phyloP scores from a whole-genome alignment of 2,113 vertebrate genomes.

The Halichoerus grypus region DNA sequence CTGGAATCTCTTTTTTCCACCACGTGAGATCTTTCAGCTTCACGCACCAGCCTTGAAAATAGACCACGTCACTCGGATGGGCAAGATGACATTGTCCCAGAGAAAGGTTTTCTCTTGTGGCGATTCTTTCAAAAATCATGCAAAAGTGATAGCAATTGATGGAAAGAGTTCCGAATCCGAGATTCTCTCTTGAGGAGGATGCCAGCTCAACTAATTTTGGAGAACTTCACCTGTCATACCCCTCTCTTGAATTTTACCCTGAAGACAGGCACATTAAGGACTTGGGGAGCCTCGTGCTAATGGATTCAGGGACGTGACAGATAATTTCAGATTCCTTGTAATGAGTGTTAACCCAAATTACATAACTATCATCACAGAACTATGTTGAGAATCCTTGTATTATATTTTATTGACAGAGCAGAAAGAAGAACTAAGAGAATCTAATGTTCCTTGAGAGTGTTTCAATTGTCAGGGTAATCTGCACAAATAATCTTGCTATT shows the following conservation, averaged over 20 bases:
- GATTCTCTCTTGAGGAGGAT: neutral
- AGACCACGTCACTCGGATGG: rapidly evolving
- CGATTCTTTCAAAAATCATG: neutral
- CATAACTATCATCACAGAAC: rapidly evolving
- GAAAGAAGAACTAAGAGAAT: rapidly evolving
- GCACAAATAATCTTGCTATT: neutral
- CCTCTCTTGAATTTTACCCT: rapidly evolving
- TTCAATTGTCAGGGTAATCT: neutral
- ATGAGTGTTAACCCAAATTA: neutral
- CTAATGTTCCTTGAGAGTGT: too few species aligned
- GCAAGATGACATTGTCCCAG: rapidly evolving
- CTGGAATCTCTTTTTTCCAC: neutral
- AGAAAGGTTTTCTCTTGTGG: neutral
- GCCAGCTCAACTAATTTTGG: too few species aligned
- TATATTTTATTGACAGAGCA: neutral
- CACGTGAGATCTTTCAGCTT: neutral
- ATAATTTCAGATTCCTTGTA: neutral
- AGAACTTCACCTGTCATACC: rapidly evolving
- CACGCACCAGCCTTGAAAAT: too few species aligned
- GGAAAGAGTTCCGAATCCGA: too few species aligned
- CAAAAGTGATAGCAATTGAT: neutral
- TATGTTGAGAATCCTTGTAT: rapidly evolving
- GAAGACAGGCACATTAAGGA: neutral
- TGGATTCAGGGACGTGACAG: rapidly evolving
- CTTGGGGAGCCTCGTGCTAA: rapidly evolving